A percentile compares a stretch with the other conserved stretches of the same genome.
Evolutionary conservation across 2,888 invertebrate genomes (phyloP).

Genomic region (Gordius sp.): DNA sequence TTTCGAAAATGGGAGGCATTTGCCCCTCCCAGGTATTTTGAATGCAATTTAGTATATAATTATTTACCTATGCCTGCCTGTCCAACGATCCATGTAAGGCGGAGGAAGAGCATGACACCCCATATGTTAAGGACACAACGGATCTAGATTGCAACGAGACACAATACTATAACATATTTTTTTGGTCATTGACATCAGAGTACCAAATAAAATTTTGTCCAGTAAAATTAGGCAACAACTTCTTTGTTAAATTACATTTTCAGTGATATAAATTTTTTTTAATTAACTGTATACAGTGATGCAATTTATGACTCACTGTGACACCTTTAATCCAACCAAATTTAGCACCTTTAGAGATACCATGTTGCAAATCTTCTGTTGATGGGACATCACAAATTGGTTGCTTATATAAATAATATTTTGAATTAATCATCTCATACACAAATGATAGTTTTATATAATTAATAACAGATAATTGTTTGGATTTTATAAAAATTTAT

Average conservation of each 20-base stretch:
- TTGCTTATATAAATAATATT: too few relatives aligned
- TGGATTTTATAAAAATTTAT: too few relatives aligned
- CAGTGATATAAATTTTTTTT: too few relatives aligned
- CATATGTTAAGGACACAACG: slow-evolving; percentile 82
- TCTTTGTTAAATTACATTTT: too few relatives aligned
- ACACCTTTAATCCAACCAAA: slow-evolving; percentile 76
- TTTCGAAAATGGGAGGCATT: too few relatives aligned
- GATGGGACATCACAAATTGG: too few relatives aligned
- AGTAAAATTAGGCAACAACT: neutral
- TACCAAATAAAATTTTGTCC: neutral
- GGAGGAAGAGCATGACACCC: slow-evolving; percentile 89
- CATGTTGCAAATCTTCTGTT: neutral
- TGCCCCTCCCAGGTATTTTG: too few relatives aligned
- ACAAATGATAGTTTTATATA: too few relatives aligned
- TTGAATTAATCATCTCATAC: too few relatives aligned
- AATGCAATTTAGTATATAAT: too few relatives aligned
- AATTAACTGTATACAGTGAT: too few relatives aligned
- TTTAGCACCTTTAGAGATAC: slow-evolving; percentile 30
- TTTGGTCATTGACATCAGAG: neutral
- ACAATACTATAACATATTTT: neutral
- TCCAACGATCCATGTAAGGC: slow-evolving; percentile 80
- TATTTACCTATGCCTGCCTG: slow-evolving; percentile 59
- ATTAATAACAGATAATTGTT: too few relatives aligned
- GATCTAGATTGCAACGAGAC: slow-evolving; percentile 35
- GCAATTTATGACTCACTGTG: slow-evolving; percentile 42